Conservation (phyloP, 2,113 vertebrate genomes). For the Oenanthe melanoleuca region DNA sequence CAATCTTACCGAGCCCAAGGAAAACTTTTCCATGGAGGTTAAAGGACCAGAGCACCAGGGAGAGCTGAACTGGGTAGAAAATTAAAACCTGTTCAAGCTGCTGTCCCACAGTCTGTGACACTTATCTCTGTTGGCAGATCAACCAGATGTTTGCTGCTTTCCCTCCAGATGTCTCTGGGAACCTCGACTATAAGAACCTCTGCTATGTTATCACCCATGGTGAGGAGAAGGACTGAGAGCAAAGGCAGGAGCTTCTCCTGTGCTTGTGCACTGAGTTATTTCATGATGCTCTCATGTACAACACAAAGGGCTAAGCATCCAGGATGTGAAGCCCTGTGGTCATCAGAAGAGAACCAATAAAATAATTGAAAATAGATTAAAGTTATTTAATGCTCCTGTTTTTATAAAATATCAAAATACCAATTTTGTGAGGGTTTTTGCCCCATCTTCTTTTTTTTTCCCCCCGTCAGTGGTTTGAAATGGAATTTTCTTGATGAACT, state of each 20-base stretch:
- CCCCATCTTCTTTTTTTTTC: not conserved
- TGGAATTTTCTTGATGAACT: slow-evolving; percentile 70
- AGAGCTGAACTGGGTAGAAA: not conserved
- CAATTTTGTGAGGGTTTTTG: slow-evolving; percentile 16
- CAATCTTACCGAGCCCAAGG: not conserved
- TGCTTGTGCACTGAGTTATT: not conserved
- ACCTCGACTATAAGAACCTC: slow-evolving; percentile 90
- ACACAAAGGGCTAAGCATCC: slow-evolving; percentile 1
- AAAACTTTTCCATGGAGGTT: not conserved
- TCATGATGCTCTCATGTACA: not conserved
- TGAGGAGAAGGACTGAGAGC: slow-evolving; percentile 85
- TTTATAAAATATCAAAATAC: slow-evolving; percentile 49
- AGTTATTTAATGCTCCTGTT: slow-evolving; percentile 30
- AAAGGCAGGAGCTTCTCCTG: not conserved
- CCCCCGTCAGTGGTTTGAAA: slow-evolving; percentile 43
- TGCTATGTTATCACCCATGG: slow-evolving; percentile 91
- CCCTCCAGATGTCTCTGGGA: slow-evolving; percentile 87
- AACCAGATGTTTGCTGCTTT: slow-evolving; percentile 90
- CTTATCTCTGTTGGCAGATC: slow-evolving; percentile 69
- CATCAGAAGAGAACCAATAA: slow-evolving; percentile 59
- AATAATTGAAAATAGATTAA: slow-evolving; percentile 55
- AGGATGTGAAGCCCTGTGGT: not conserved
- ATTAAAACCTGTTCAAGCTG: not conserved
- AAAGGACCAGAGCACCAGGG: not conserved
- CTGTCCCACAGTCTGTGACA: not conserved